Conservation (phyloP, 2,797 vertebrate species). For the Cheirogaleus major region DNA sequence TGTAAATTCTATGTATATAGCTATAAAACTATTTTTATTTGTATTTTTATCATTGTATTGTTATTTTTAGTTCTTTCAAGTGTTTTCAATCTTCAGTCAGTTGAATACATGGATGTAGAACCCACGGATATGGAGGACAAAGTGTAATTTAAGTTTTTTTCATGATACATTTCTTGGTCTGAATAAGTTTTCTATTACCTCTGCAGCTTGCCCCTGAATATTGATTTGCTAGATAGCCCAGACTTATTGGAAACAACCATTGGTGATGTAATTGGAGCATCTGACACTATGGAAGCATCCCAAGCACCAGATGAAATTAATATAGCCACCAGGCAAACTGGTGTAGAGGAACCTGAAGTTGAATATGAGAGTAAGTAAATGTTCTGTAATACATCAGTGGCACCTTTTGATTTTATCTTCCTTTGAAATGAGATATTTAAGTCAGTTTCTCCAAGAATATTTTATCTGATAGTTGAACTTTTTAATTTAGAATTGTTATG, state of each 20-base stretch:
- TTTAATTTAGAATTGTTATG: slow-evolving; percentile 5
- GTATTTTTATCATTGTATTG: not conserved
- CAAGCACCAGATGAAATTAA: slow-evolving; percentile 83
- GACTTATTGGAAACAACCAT: slow-evolving; percentile 91
- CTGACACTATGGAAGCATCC: slow-evolving; percentile 78
- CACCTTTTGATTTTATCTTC: not conserved
- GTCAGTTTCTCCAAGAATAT: slow-evolving; percentile 11
- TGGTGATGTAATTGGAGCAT: slow-evolving; percentile 84
- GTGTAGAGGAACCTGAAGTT: slow-evolving; percentile 67
- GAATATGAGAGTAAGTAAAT: slow-evolving; percentile 71
- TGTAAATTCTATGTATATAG: not conserved
- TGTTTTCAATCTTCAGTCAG: not conserved
- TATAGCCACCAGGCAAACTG: slow-evolving; percentile 69
- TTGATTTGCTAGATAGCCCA: slow-evolving; percentile 84
- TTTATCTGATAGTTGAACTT: slow-evolving; percentile 24
- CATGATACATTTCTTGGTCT: slow-evolving; percentile 32
- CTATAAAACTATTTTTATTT: not conserved
- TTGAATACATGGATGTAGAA: not conserved
- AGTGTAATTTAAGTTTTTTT: slow-evolving; percentile 40
- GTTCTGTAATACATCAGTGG: not conserved
- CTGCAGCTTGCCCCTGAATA: slow-evolving; percentile 87
- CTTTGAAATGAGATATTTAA: slow-evolving; percentile 42
- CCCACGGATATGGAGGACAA: not conserved
- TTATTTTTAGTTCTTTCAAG: not conserved
- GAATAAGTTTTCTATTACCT: slow-evolving; percentile 73